phyloP scores from a whole-genome alignment of 1,140 invertebrate species.

The Drosophila sp. region DNA sequence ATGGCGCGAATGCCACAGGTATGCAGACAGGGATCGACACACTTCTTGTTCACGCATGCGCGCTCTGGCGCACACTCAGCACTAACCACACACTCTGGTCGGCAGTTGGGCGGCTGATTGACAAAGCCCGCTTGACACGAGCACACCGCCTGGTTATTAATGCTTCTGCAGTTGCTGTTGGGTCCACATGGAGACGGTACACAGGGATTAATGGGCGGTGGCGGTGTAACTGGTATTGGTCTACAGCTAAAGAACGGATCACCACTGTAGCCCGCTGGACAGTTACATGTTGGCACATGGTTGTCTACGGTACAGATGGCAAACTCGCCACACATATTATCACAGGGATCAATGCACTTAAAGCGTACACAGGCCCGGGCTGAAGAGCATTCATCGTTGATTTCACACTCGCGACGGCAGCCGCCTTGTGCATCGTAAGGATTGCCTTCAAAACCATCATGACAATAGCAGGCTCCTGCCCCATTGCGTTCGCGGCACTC shows the following conservation, averaged over 20 bases:
- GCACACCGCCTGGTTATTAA: constrained; percentile 87
- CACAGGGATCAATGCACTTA: constrained; percentile 91
- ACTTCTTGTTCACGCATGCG: constrained; percentile 89
- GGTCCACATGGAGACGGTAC: constrained; percentile 87
- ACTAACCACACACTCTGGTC: constrained; percentile 87
- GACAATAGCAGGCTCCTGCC: constrained; percentile 88
- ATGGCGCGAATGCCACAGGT: constrained; percentile 86
- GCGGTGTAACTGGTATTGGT: constrained; percentile 84
- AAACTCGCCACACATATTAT: constrained; percentile 88
- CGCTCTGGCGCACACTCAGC: constrained; percentile 88
- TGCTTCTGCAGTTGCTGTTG: constrained; percentile 89
- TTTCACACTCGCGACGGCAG: constrained; percentile 90
- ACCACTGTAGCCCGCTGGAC: constrained; percentile 89
- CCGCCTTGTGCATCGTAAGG: constrained; percentile 86
- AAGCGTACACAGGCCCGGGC: constrained; percentile 88
- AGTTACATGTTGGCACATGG: constrained; percentile 90
- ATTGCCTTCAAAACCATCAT: constrained; percentile 88
- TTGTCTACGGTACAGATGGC: constrained; percentile 89
- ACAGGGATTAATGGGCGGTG: constrained; percentile 84
- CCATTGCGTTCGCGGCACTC: constrained; percentile 87
- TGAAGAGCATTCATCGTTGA: constrained; percentile 88
- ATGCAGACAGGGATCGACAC: constrained; percentile 89
- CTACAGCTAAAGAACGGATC: constrained; percentile 92
- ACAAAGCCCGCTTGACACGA: constrained; percentile 88
- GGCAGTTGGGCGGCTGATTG: constrained; percentile 90